phyloP scores from a whole-genome alignment of 2,797 vertebrate species.

The Xerus rutilus region DNA sequence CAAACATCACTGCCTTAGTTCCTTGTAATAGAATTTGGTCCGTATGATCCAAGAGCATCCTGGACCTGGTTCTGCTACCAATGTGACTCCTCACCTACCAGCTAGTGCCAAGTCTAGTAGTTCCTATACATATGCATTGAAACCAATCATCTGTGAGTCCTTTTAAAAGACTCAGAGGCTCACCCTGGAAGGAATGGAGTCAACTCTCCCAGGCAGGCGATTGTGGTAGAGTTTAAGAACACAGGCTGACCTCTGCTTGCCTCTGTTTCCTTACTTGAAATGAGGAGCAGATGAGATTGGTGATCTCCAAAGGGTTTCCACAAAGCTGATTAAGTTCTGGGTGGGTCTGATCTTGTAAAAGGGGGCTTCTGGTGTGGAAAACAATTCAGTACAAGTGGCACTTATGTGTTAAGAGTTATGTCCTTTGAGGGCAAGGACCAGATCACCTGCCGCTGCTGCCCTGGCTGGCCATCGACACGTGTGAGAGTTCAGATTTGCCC shows the following conservation, averaged over 20 bases:
- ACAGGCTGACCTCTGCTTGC: background rate
- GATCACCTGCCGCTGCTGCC: background rate
- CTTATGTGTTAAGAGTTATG: background rate
- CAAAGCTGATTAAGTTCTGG: background rate
- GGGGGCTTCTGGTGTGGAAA: background rate
- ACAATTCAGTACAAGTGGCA: background rate
- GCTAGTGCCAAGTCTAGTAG: background rate
- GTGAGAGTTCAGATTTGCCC: background rate
- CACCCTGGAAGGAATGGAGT: background rate
- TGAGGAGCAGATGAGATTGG: background rate
- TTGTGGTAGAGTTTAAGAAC: background rate
- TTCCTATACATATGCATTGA: background rate
- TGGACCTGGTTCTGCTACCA: background rate
- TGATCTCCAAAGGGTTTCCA: background rate
- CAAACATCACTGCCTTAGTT: background rate
- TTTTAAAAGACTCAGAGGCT: background rate
- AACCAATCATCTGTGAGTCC: background rate
- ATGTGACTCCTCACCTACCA: background rate
- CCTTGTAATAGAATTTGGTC: background rate
- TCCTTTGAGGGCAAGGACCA: background rate
- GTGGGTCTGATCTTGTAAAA: background rate
- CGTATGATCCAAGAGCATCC: background rate
- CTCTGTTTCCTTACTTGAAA: background rate
- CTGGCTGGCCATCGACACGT: background rate
- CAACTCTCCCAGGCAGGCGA: background rate